Conservation (phyloP, 2,797 vertebrate genomes). For the Eospalax fontanierii region DNA sequence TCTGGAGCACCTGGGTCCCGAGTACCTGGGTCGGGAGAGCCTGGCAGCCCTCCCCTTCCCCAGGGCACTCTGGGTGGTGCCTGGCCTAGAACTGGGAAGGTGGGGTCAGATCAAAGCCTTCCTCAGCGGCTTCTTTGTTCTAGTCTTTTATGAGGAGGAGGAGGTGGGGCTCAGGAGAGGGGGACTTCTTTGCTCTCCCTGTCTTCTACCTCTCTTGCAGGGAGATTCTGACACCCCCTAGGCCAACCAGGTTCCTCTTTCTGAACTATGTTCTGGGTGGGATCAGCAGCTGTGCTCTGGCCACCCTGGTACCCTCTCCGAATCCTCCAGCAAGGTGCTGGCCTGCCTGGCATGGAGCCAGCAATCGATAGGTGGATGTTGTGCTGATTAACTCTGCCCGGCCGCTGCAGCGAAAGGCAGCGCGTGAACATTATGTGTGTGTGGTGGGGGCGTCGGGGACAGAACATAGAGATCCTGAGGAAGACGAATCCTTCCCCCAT, state of each 20-base stretch:
- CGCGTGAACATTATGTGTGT: constrained; percentile 68
- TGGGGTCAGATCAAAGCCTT: constrained; percentile 86
- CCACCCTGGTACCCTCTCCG: not conserved
- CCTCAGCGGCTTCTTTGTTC: constrained; percentile 85
- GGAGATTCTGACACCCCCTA: not conserved
- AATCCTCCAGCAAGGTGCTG: constrained; percentile 67
- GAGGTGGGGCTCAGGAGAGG: constrained; percentile 76
- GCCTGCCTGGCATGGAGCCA: constrained; percentile 76
- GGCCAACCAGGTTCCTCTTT: not conserved
- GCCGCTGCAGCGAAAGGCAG: constrained; percentile 78
- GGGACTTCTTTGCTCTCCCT: constrained; percentile 65
- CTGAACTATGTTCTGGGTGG: constrained; percentile 8
- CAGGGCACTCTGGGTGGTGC: constrained; percentile 72
- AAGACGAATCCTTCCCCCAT: not conserved
- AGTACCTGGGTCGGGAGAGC: not conserved
- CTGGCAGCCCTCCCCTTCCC: not conserved
- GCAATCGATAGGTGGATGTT: constrained; percentile 84
- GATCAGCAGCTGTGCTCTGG: not conserved
- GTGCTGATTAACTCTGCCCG: constrained; percentile 79
- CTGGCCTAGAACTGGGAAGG: constrained; percentile 80
- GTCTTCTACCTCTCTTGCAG: constrained; percentile 30
- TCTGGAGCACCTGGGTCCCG: too few relatives aligned
- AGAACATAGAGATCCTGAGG: not conserved
- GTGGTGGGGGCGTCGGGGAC: not conserved
- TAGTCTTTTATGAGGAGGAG: constrained; percentile 83